Evolutionary conservation across 2,797 vertebrate species (phyloP).

Genomic region (Glossophaga mutica): DNA sequence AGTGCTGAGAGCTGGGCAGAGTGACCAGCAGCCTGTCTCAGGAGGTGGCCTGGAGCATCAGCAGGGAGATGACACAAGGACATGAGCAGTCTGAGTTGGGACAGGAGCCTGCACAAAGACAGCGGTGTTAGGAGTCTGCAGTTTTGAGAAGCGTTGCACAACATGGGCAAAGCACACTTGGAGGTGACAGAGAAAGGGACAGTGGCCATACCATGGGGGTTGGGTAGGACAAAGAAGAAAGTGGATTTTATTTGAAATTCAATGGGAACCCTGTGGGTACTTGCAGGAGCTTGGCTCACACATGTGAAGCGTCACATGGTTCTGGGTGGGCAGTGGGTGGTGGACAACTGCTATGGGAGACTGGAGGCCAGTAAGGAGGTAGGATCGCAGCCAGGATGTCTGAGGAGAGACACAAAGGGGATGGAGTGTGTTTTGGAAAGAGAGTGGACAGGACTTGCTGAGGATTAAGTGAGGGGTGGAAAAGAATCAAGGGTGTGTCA

Average conservation of each 20-base stretch:
- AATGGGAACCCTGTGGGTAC: no score
- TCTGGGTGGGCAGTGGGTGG: neutral
- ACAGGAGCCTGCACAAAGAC: rapidly evolving
- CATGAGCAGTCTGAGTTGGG: rapidly evolving
- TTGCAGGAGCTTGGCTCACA: neutral
- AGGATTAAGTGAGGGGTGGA: no score
- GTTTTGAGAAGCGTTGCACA: neutral
- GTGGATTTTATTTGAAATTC: neutral
- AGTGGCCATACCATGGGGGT: neutral
- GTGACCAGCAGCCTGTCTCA: no score
- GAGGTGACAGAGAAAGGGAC: no score
- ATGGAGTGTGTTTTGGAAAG: neutral
- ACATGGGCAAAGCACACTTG: rapidly evolving
- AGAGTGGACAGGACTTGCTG: neutral
- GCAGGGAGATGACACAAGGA: neutral
- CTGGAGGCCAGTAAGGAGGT: neutral
- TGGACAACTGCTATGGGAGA: rapidly evolving
- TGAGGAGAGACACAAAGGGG: neutral
- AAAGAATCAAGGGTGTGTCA: rapidly evolving
- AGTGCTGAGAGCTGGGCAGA: no score
- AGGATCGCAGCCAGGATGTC: rapidly evolving
- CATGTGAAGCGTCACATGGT: neutral
- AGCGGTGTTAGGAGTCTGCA: rapidly evolving
- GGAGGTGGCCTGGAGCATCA: neutral
- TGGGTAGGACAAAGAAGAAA: neutral